phyloP scores from a whole-genome alignment of 2,113 vertebrate species.

The Myotis davidii region DNA sequence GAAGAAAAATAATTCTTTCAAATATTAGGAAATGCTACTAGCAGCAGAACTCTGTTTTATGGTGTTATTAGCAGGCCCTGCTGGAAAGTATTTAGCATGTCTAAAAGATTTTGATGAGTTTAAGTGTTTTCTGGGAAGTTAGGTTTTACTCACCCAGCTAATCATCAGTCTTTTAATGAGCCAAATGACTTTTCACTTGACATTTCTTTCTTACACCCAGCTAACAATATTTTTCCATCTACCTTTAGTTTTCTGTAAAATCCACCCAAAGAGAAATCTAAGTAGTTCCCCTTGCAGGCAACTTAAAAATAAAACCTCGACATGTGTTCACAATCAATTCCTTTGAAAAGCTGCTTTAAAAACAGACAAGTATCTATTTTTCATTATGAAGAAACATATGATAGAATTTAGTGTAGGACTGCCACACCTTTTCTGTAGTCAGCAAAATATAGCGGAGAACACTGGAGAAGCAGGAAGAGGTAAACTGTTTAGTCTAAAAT shows the following conservation, averaged over 20 bases:
- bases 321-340: not conserved
- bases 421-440: not conserved
- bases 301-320: constrained; percentile 51
- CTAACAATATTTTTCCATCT: constrained; percentile 10
- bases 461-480: not conserved
- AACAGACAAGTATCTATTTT: constrained; percentile 41
- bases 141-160: not conserved
- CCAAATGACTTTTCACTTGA: constrained; percentile 1
- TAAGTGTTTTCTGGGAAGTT: not conserved
- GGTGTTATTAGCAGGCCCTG: not conserved
- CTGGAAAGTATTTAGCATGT: not conserved
- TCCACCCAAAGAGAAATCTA: not conserved
- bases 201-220: not conserved
- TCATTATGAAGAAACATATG: constrained; percentile 41
- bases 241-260: constrained; percentile 29
- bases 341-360: constrained; percentile 10
- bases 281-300: not conserved
- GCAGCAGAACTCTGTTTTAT: not conserved
- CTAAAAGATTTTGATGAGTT: not conserved
- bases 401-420: constrained; percentile 43
- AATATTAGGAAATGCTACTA: not conserved
- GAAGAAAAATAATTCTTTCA: not conserved
- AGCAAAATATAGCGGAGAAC: not conserved
- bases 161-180: not conserved
- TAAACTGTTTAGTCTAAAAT: not conserved